phyloP scores from a whole-genome alignment of 1,140 invertebrate species.

The Carposina sasakii region DNA sequence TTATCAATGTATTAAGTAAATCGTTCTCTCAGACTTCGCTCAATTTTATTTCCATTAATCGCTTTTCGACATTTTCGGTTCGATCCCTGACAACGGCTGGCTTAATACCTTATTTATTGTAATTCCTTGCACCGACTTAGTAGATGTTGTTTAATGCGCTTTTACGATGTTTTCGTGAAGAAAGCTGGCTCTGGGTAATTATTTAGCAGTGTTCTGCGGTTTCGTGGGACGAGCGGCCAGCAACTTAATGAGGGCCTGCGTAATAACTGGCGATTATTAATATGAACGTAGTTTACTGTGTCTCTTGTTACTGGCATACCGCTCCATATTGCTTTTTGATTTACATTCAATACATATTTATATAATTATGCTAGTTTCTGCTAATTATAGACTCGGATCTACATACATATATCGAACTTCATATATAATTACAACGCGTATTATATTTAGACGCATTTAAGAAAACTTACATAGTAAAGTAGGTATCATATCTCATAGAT shows the following conservation, averaged over 20 bases:
- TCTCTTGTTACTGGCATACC: slow-evolving; percentile 41
- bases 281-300: slow-evolving; percentile 47
- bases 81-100: slow-evolving; percentile 34
- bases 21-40: slow-evolving; percentile 43
- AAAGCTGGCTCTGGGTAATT: slow-evolving; percentile 56
- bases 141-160: slow-evolving; percentile 49
- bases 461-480: too few relatives aligned
- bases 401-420: too few relatives aligned
- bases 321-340: slow-evolving; percentile 26
- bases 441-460: too few relatives aligned
- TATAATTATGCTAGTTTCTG: too few relatives aligned
- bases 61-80: slow-evolving; percentile 52
- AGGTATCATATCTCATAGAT: too few relatives aligned
- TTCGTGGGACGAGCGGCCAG: slow-evolving; percentile 44
- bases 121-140: slow-evolving; percentile 45
- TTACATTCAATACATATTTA: slow-evolving; percentile 17
- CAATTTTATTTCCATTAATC: slow-evolving; percentile 61
- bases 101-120: slow-evolving; percentile 60
- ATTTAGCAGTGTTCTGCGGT: slow-evolving; percentile 64
- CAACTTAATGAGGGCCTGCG: slow-evolving; percentile 50
- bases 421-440: too few relatives aligned
- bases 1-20: slow-evolving; percentile 66
- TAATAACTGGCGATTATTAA: slow-evolving; percentile 62
- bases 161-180: slow-evolving; percentile 61
- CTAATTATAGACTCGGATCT: too few relatives aligned